phyloP scores from a whole-genome alignment of 1,140 invertebrate species.

The Diachasmimorpha longicaudata region DNA sequence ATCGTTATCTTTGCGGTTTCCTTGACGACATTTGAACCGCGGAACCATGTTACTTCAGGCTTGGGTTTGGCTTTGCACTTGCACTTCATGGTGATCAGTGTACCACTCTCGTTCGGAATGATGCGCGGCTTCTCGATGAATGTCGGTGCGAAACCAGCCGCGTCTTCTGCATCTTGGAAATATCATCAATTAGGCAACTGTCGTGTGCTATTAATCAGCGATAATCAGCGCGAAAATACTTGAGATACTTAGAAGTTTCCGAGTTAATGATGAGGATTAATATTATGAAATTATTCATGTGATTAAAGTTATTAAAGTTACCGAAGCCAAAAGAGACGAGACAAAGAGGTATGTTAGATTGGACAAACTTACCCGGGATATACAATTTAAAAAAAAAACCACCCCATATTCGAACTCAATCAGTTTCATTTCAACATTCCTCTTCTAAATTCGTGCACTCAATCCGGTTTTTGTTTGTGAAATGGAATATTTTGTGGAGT shows the following conservation, averaged over 20 bases:
- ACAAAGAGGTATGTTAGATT: background rate
- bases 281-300: background rate
- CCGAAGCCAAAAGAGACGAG: background rate
- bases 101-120: constrained; percentile 95
- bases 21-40: constrained; percentile 83
- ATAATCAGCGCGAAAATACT: background rate
- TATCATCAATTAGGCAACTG: constrained; percentile 47
- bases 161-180: constrained; percentile 84
- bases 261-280: background rate
- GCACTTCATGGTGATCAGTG: constrained; percentile 94
- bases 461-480: background rate
- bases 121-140: constrained; percentile 97
- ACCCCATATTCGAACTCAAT: background rate
- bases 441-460: background rate
- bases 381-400: background rate
- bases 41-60: constrained; percentile 88
- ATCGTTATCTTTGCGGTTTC: constrained; percentile 88
- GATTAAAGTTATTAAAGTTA: background rate
- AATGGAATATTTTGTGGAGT: background rate
- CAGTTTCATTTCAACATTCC: background rate
- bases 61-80: constrained; percentile 92
- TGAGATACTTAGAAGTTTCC: background rate
- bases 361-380: background rate
- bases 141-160: constrained; percentile 88
- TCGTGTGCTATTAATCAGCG: background rate